Evolutionary conservation across 2,113 vertebrate species (phyloP), one percentile per base, ranked within the genome.

Genomic region (Engraulis encrasicolus): DNA sequence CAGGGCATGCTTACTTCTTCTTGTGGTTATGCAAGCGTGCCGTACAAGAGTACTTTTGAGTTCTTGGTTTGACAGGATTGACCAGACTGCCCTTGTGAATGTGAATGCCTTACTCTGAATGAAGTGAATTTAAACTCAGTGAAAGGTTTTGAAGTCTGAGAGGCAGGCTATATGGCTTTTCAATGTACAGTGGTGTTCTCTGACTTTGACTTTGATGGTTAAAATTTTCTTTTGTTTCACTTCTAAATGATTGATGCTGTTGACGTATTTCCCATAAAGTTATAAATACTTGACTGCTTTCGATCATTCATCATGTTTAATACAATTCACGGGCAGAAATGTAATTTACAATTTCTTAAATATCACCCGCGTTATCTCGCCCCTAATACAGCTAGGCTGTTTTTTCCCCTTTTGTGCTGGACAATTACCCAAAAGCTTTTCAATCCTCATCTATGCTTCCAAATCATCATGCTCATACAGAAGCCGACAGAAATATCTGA

Each of bases 401-500:
- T n/a, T n/a, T n/a, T n/a, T n/a, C n/a, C n/a, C n/a, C n/a, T n/a
- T n/a, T 27, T 78, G 83, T 14, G 15, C 11, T 31, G 27, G 66
- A 31, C 66, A 90, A 83, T 50, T 83, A n/a, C n/a, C 7, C 23
- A 71, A 71, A 71, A 27, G 27, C 61, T 34, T 74, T 27, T 74
- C 23, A 74, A 74, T 34, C 34, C 66, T 14, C 31, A 74, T 87
- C 83, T 84, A 2, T 90, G 83, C 80, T 87, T 91, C 89, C 71
- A 83, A 85, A 86, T 88, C 86, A 89, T 61, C 77, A 15, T 50
- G 12, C n/a, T 20, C 78, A 20, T 23, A 79, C 17, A 79, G 66
- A 80, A 20, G 78, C 49, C 9, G 81, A 88, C 88, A 45, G 40
- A 90, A 89, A 91, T 88, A 91, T 81, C 89, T 85, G 6, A 34